Percentiles rank a stretch among this genome's conserved stretches.
phyloP scores from a whole-genome alignment of 2,888 invertebrate species.

The Ptilodon capucinus region DNA sequence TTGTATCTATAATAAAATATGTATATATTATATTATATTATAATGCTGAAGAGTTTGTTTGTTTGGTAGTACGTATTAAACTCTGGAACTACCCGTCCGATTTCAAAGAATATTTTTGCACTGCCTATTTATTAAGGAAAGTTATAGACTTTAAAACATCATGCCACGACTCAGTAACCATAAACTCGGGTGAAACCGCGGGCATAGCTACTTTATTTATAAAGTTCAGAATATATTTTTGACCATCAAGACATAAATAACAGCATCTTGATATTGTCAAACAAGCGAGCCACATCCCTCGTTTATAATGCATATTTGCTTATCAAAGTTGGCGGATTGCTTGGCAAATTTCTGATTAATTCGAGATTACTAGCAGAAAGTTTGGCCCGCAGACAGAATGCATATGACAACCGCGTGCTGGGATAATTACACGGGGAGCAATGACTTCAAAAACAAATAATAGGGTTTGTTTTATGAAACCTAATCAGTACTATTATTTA shows the following conservation, averaged over 20 bases:
- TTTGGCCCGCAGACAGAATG: neutral
- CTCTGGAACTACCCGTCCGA: no score
- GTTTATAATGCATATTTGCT: neutral
- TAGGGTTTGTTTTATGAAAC: neutral
- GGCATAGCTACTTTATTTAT: no score
- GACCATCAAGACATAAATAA: neutral
- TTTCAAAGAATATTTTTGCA: no score
- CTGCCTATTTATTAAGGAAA: no score
- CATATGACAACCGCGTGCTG: neutral
- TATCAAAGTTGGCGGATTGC: constrained; percentile 1
- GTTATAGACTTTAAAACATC: no score
- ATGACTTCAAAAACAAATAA: neutral
- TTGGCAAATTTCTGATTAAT: neutral
- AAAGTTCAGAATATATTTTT: neutral
- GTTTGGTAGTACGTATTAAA: no score
- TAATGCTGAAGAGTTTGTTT: no score
- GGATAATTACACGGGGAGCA: neutral
- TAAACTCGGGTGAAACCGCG: no score
- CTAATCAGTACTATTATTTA: no score
- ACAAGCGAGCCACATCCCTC: neutral
- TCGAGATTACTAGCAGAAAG: neutral
- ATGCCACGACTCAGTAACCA: no score
- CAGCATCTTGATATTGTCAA: neutral
- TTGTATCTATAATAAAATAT: no score
- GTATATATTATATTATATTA: no score